phyloP scores from a whole-genome alignment of 2,113 vertebrate genomes.

The Connochaetes taurinus region DNA sequence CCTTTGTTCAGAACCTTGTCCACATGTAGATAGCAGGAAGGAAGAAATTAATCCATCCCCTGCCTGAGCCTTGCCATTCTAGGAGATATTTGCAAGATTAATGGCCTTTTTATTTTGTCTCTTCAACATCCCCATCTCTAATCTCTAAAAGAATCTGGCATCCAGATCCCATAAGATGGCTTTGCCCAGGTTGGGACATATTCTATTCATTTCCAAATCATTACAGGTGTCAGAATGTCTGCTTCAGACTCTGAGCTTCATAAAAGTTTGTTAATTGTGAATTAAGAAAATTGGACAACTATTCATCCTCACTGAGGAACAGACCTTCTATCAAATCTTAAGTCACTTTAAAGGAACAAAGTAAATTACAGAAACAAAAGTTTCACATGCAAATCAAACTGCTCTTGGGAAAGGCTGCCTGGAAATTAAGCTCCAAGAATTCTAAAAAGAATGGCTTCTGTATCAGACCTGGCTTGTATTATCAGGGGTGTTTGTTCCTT shows the following conservation, averaged over 20 bases:
- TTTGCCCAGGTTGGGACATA: rapidly evolving
- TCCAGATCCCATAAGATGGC: background rate
- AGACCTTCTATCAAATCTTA: background rate
- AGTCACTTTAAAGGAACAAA: background rate
- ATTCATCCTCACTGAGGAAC: background rate
- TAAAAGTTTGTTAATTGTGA: background rate
- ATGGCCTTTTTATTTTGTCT: background rate
- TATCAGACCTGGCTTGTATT: background rate
- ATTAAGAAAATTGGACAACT: background rate
- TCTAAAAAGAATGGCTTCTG: background rate
- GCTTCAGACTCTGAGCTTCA: background rate
- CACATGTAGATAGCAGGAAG: background rate
- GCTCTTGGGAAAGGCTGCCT: background rate
- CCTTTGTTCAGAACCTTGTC: background rate
- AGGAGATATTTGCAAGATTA: background rate
- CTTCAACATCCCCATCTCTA: background rate
- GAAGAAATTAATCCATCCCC: background rate
- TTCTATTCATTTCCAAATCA: background rate
- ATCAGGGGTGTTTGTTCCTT: background rate
- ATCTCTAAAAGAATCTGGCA: background rate
- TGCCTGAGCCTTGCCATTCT: background rate
- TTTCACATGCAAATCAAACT: background rate
- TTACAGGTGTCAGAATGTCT: background rate
- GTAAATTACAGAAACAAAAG: background rate
- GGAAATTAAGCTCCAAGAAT: background rate